A percentile compares a stretch with the other conserved stretches of the same genome.
Conservation (phyloP, 1,140 invertebrate genomes). For the Adelges cooleyi region DNA sequence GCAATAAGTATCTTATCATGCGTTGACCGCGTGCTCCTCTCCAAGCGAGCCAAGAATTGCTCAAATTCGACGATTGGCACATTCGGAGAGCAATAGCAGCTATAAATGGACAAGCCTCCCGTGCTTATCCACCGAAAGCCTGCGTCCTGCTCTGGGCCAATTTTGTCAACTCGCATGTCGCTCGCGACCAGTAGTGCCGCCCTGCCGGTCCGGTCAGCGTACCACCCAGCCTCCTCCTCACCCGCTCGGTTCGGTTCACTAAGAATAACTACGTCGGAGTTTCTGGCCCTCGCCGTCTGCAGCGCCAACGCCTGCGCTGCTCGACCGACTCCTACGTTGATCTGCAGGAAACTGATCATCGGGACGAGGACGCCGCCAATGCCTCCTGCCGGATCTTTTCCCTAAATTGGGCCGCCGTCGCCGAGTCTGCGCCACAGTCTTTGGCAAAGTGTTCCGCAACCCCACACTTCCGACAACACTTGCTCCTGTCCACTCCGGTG, state of each 20-base stretch:
- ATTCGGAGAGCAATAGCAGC: background rate
- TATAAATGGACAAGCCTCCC: background rate
- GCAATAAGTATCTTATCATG: background rate
- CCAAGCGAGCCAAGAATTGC: background rate
- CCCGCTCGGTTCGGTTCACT: background rate
- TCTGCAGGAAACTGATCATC: background rate
- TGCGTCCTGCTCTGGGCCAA: too few species aligned
- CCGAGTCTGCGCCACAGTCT: too few species aligned
- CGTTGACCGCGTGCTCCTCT: accelerated
- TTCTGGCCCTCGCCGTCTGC: background rate
- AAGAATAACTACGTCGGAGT: background rate
- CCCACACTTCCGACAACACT: too few species aligned
- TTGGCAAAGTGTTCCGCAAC: too few species aligned
- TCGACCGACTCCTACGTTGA: background rate
- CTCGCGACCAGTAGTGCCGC: background rate
- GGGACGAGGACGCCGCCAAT: background rate
- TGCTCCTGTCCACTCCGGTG: too few species aligned
- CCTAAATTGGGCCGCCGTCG: too few species aligned
- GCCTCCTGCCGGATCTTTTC: too few species aligned
- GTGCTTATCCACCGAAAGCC: background rate
- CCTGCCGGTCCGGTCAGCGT: background rate
- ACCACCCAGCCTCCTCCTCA: background rate
- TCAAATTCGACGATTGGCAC: background rate
- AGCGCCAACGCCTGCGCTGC: background rate
- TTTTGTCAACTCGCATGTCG: background rate